Base-by-base conservation (phyloP, 2,113 vertebrate genomes). In the Vulpes vulpes region DNA sequence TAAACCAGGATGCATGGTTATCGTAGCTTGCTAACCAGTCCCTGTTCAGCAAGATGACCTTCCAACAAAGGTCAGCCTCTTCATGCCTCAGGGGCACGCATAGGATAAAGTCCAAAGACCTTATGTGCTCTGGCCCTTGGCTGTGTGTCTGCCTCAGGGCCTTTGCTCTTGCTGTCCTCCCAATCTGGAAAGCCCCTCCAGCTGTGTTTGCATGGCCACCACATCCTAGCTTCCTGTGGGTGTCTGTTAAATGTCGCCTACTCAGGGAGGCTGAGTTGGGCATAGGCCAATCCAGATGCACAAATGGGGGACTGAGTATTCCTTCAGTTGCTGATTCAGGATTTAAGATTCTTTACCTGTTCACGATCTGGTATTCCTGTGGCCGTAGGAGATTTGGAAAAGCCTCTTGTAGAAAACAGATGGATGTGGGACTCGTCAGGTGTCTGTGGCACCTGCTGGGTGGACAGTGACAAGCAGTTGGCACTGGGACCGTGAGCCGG, bases 1-100 rank as follows among this genome's bases (percentile, higher is more conserved):
- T 22, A 4, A 69, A 7, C 64, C 30, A 3, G 74, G 0, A 20
- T 51, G 27, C 0, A 0, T n/a, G 5, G 2, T 1, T 11, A 22
- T 11, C 0, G 0, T 69, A 3, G 55, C 38, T 2, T 35, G 23
- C 78, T 38, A 2, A 57, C 12, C 0, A 0, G 55, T 35, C 8
- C 30, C 79, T 71, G 51, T 55, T 32, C 90, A 27, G 79, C 17
- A 12, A 57, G 23, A 55, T 12, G 19, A 32, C 14, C 53, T 35
- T 51, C 3, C 11, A 11, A 49, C 74, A 16, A n/a, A 7, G 4
- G 11, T 14, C 12, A 76, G 74, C 25, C 35, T 73, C 69, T 38
- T 73, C 69, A 12, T 5, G 5, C 35, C 10, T 49, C 53, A 2
- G 4, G 53, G 51, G 19, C 80, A 49, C 3, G 11, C 0, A 0